Evolutionary conservation across 2,888 invertebrate species (phyloP), one percentile per base, ranked within the genome.

Genomic region (Campoplex capitator): DNA sequence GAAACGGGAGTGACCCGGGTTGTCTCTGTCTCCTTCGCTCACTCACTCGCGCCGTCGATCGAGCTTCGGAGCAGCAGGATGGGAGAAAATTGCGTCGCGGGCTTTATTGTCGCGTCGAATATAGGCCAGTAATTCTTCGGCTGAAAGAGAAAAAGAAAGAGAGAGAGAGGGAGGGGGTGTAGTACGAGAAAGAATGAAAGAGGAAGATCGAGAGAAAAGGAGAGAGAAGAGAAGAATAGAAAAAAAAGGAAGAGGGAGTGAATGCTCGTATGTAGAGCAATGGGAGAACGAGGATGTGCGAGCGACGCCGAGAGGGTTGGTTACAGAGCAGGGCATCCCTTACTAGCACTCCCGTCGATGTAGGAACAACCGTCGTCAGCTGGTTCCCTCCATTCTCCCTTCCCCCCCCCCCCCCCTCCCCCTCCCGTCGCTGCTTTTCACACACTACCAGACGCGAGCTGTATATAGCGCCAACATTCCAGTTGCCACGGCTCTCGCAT

Each of bases 111-210:
- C 80, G 79, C 79, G 62, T 76, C 75, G 83, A 86, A 86, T 83
- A 86, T 86, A 86, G 86, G 86, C 86, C 86, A 86, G 83, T 83
- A 83, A 83, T 86, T 83, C 87, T 76, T 86, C 54, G 71, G 58
- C 16, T 48, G 82, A 76, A 76, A 38, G 56, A 81, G 67, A 58
- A 42, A 73, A 28, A 58, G 48, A 67, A 45, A 32, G 58, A 68
- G 54, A 23, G 42, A 80, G 28, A 7, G 23, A 73, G 51, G 13
- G 51, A 58, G 74, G 13, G n/a, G 48, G 13, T 54, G 23, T 51
- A 70, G 35, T 67, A 18, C 35, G 85, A 35, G 68, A 62, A 48
- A 77, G 85, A 42, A n/a, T 51, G 45, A 58, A 35, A 58, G 48
- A 48, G 48, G 35, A 68, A 42, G 42, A 65, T 3, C 2, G 77